Conservation (phyloP, 2,888 invertebrate species). For the Keiferia lycopersicella region DNA sequence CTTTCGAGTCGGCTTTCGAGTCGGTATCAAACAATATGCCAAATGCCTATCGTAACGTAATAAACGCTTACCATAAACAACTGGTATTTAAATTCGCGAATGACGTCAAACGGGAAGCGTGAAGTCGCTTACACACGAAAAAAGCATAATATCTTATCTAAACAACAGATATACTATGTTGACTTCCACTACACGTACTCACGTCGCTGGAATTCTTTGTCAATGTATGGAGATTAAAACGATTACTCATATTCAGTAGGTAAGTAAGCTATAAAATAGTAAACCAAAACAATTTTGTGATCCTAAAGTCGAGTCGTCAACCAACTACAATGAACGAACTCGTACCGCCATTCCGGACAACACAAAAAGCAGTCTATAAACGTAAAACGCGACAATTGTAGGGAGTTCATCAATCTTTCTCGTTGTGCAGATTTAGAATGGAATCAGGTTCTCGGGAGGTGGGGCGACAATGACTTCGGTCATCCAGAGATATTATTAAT, state of each 20-base stretch:
- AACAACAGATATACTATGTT: slow-evolving; percentile 34
- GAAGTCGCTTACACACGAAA: slow-evolving; percentile 36
- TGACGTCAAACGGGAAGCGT: slow-evolving; percentile 43
- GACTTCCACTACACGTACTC: slow-evolving; percentile 26
- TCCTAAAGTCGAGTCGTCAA: slow-evolving; percentile 33
- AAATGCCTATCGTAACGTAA: slow-evolving; percentile 8
- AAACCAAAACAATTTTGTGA: slow-evolving; percentile 32
- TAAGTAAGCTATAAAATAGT: slow-evolving; percentile 27
- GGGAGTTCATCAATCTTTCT: slow-evolving; percentile 77
- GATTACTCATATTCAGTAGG: slow-evolving; percentile 21
- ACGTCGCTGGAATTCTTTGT: not conserved
- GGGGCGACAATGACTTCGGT: slow-evolving; percentile 74
- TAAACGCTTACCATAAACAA: slow-evolving; percentile 16
- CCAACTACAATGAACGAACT: slow-evolving; percentile 39
- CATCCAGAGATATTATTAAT: slow-evolving; percentile 80
- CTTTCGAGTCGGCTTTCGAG: not conserved
- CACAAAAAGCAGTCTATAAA: slow-evolving; percentile 72
- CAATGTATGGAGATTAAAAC: slow-evolving; percentile 20
- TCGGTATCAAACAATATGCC: not conserved
- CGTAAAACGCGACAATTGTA: slow-evolving; percentile 73
- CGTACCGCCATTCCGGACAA: slow-evolving; percentile 55
- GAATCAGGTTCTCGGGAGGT: slow-evolving; percentile 46
- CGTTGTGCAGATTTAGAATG: slow-evolving; percentile 64
- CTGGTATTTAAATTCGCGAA: slow-evolving; percentile 28
- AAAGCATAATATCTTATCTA: slow-evolving; percentile 34